These are phyloP conservation scores for Pseudonaja textilis DNA, from an alignment of 2,113 vertebrate genomes.

Conservation along the genomic window DNA sequence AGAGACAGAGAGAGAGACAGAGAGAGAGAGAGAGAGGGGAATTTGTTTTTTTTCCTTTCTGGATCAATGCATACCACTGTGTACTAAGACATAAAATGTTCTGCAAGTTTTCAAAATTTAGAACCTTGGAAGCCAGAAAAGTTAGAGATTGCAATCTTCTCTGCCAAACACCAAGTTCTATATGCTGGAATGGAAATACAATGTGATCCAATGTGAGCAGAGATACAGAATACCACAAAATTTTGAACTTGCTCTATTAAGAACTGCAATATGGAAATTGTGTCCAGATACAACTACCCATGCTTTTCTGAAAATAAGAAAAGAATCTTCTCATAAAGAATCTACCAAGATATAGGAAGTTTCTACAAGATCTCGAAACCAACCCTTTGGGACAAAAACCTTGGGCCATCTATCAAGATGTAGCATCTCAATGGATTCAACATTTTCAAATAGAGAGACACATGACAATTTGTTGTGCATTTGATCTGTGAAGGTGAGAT, in stretches of 20 bases:
- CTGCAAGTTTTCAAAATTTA: background rate
- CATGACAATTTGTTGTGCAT: slow-evolving; percentile 43
- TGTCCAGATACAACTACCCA: no score
- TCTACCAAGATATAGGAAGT: background rate
- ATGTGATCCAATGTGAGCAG: no score
- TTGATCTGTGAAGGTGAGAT: slow-evolving; percentile 61
- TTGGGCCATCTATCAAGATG: background rate
- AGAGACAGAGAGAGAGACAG: no score
- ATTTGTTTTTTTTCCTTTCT: background rate
- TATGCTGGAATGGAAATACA: background rate
- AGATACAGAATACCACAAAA: no score
- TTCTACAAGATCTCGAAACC: background rate
- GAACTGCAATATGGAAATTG: no score
- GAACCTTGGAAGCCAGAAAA: background rate
- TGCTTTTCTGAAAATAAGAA: no score
- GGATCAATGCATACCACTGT: background rate
- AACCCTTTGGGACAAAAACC: background rate
- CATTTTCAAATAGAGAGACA: slow-evolving; percentile 50
- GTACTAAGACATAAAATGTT: background rate
- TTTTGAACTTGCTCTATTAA: no score
- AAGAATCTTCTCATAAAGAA: no score
- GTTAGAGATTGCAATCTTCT: background rate
- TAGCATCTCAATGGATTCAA: slow-evolving; percentile 44
- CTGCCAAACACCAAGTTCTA: background rate
- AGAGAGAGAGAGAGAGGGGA: no score